Conservation (phyloP, 2,113 vertebrate genomes). For the Periophthalmodon schlosseri region DNA sequence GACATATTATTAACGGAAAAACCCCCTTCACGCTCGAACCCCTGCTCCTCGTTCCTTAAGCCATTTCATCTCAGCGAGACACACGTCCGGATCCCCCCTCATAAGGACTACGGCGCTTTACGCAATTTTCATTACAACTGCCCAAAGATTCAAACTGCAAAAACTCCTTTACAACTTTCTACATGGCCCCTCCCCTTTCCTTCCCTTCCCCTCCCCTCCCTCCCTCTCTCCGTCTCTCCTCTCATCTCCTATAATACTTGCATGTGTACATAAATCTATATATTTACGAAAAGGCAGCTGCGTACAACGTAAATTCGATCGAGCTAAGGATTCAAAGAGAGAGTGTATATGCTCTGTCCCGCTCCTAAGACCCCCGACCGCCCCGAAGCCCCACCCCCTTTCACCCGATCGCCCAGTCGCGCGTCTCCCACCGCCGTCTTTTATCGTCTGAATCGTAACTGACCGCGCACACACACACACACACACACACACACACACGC, state of each 20-base stretch:
- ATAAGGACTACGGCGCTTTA: constrained; percentile 72
- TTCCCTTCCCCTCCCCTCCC: constrained; percentile 19
- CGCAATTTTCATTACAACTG: constrained; percentile 76
- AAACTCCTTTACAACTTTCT: constrained; percentile 75
- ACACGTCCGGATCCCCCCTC: constrained; percentile 57
- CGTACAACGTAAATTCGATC: constrained; percentile 74
- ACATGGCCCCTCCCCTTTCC: constrained; percentile 49
- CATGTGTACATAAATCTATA: constrained; percentile 82
- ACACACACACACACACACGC: constrained; percentile 65
- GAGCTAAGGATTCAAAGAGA: constrained; percentile 73
- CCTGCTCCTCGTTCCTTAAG: constrained; percentile 61
- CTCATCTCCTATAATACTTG: constrained; percentile 76
- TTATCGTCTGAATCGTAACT: constrained; percentile 42
- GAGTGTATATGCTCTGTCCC: constrained; percentile 59
- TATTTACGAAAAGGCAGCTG: constrained; percentile 81
- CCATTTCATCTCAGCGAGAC: constrained; percentile 62
- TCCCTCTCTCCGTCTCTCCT: constrained; percentile 17
- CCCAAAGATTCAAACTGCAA: constrained; percentile 76
- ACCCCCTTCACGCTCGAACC: constrained; percentile 61
- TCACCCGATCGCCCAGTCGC: not conserved
- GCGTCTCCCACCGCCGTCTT: constrained; percentile 3
- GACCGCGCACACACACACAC: constrained; percentile 67
- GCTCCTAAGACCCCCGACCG: constrained; percentile 43
- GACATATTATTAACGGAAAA: constrained; percentile 84
- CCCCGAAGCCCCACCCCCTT: not conserved